phyloP scores from a whole-genome alignment of 2,797 vertebrate species.

The Neomorphus geoffroyi region DNA sequence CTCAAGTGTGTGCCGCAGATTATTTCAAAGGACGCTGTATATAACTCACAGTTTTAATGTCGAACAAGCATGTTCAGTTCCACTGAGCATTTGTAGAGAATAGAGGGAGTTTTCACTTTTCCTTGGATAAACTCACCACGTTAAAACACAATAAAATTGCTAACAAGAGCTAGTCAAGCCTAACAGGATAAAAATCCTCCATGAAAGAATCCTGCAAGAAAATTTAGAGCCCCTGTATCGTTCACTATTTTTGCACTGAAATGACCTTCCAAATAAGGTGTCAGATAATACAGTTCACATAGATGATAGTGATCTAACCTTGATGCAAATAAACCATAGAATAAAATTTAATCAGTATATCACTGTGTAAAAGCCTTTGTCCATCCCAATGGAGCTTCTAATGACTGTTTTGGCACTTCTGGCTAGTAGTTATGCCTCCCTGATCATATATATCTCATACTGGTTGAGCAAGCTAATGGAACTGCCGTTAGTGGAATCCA shows the following conservation, averaged over 20 bases:
- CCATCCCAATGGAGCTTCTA: slow-evolving; percentile 78
- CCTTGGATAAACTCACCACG: not conserved
- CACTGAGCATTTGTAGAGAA: not conserved
- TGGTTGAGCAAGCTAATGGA: slow-evolving; percentile 76
- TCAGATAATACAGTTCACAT: slow-evolving; percentile 49
- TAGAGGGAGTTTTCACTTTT: not conserved
- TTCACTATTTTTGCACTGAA: slow-evolving; percentile 60
- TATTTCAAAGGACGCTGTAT: not conserved
- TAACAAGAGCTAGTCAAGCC: not conserved
- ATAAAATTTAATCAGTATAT: slow-evolving; percentile 78
- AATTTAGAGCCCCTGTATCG: slow-evolving; percentile 7
- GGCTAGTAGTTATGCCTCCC: slow-evolving; percentile 71
- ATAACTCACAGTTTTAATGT: not conserved
- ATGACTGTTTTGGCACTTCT: slow-evolving; percentile 78
- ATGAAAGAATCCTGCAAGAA: not conserved
- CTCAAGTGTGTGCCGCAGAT: not conserved
- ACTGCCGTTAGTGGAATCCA: slow-evolving; percentile 76
- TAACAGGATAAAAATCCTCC: slow-evolving; percentile 8
- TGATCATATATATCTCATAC: slow-evolving; percentile 74
- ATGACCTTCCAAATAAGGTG: slow-evolving; percentile 71
- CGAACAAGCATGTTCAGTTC: not conserved
- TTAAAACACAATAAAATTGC: not conserved
- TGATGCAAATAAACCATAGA: slow-evolving; percentile 79
- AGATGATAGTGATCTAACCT: slow-evolving; percentile 70
- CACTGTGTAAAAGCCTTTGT: slow-evolving; percentile 74